Evolutionary conservation across 2,888 invertebrate genomes (phyloP).

Genomic region (Hypolimnas misippus): DNA sequence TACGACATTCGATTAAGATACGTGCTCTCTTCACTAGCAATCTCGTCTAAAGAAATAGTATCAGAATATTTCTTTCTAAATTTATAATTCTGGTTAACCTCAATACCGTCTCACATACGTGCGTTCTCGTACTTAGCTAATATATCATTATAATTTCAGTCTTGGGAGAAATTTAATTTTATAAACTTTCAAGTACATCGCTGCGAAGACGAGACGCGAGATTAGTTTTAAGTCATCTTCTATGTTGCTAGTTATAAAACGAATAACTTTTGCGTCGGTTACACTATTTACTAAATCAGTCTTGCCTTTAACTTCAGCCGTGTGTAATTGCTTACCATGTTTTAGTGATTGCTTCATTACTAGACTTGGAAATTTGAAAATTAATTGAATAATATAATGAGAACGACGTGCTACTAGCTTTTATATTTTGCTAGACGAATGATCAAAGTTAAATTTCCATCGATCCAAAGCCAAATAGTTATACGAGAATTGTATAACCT

Average conservation of each 20-base stretch:
- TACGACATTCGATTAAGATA: no score
- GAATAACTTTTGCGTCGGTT: not conserved
- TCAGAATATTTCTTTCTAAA: not conserved
- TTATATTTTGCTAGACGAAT: no score
- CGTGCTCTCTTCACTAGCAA: no score
- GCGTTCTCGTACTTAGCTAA: not conserved
- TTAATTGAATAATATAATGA: no score
- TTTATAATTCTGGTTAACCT: not conserved
- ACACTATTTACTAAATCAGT: not conserved
- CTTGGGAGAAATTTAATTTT: constrained; percentile 31
- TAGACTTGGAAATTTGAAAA: no score
- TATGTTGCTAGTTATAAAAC: constrained; percentile 7
- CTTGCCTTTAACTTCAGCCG: not conserved
- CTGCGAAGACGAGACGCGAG: constrained; percentile 16
- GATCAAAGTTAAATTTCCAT: no score
- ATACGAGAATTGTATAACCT: no score
- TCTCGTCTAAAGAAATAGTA: not conserved
- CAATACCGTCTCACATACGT: not conserved
- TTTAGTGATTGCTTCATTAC: no score
- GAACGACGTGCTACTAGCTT: no score
- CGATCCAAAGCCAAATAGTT: no score
- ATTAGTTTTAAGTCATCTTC: constrained; percentile 18
- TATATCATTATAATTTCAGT: constrained; percentile 34
- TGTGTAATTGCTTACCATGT: no score
- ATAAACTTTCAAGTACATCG: constrained; percentile 30